phyloP scores from a whole-genome alignment of 2,797 vertebrate genomes.

The Sebastes oblongus region DNA sequence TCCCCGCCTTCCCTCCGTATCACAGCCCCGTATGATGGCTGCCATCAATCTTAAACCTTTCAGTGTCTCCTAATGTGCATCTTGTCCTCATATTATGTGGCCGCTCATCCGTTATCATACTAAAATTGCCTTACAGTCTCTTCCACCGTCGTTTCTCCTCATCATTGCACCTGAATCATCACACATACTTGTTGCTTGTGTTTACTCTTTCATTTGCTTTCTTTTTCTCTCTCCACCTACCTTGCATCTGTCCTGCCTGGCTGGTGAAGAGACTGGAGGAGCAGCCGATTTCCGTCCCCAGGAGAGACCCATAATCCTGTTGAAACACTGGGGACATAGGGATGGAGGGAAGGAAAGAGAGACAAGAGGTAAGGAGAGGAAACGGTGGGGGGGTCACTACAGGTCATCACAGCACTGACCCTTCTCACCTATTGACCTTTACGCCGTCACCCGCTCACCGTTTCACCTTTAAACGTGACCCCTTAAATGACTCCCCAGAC shows the following conservation, averaged over 20 bases:
- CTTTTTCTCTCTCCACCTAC: slow-evolving; percentile 62
- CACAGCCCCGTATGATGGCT: neutral
- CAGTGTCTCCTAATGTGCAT: slow-evolving; percentile 29
- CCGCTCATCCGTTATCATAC: slow-evolving; percentile 37
- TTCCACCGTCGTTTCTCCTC: neutral
- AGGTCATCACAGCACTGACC: slow-evolving; percentile 43
- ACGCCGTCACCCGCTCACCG: slow-evolving; percentile 1
- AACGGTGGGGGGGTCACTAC: neutral
- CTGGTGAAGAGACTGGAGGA: slow-evolving; percentile 87
- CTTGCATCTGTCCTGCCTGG: slow-evolving; percentile 86
- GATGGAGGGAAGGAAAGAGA: slow-evolving; percentile 21
- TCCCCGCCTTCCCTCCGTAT: slow-evolving; percentile 9
- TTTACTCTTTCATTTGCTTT: neutral
- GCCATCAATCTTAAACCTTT: slow-evolving; percentile 41
- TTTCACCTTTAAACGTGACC: slow-evolving; percentile 56
- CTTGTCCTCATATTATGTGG: slow-evolving; percentile 45
- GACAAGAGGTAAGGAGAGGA: slow-evolving; percentile 38
- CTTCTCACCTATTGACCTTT: slow-evolving; percentile 50
- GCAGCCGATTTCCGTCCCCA: slow-evolving; percentile 87
- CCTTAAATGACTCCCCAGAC: slow-evolving; percentile 40
- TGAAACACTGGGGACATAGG: slow-evolving; percentile 81
- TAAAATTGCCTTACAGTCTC: neutral
- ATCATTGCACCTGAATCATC: neutral
- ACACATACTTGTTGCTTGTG: neutral
- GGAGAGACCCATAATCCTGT: slow-evolving; percentile 86